Conservation (phyloP, 2,888 invertebrate species). For the Hirudinaria manillensis region DNA sequence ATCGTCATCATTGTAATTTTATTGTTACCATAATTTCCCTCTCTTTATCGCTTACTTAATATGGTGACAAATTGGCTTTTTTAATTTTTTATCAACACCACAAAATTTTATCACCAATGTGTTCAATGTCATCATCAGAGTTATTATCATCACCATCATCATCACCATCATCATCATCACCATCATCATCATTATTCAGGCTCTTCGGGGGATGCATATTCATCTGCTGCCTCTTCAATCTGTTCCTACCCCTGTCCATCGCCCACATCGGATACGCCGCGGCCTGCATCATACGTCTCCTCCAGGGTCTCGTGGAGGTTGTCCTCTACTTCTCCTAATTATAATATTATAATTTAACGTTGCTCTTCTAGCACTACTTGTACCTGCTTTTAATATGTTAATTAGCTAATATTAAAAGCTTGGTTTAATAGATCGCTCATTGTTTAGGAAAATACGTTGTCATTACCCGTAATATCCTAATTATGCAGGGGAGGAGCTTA, state of each 20-base stretch:
- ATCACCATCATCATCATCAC: background rate
- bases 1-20: background rate
- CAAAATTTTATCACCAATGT: background rate
- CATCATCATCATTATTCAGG: background rate
- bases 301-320: conserved; percentile 50
- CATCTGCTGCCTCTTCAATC: conserved; percentile 46
- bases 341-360: conserved; percentile 5
- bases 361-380: too few relatives aligned
- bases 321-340: background rate
- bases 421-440: too few relatives aligned
- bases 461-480: too few relatives aligned
- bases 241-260: conserved; percentile 47
- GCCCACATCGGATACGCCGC: conserved; percentile 41
- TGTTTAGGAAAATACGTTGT: too few relatives aligned
- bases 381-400: too few relatives aligned
- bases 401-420: too few relatives aligned
- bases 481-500: too few relatives aligned
- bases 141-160: conserved; percentile 6
- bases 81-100: background rate
- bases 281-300: conserved; percentile 44
- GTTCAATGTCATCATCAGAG: background rate
- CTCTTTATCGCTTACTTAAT: background rate
- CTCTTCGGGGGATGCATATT: conserved; percentile 45
- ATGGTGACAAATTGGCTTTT: background rate
- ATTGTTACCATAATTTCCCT: background rate